Conservation (phyloP, 2,888 invertebrate genomes). For the Megamerina dolium region DNA sequence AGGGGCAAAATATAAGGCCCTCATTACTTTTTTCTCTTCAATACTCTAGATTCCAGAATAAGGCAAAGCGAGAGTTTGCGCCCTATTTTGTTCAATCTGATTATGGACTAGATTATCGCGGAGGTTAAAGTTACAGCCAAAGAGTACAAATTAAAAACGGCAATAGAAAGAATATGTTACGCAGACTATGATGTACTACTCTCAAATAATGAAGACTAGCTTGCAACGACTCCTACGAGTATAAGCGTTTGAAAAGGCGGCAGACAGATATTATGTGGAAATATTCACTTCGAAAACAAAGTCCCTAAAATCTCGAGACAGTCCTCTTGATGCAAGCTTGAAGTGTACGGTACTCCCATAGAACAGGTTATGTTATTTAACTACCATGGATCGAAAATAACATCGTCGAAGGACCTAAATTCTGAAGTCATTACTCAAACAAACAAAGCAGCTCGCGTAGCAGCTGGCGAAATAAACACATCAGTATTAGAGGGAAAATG, state of each 20-base stretch:
- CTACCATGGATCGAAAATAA: not conserved
- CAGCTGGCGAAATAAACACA: not conserved
- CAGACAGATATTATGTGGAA: not conserved
- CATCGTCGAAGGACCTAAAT: not conserved
- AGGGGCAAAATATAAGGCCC: no score
- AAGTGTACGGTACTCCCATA: not conserved
- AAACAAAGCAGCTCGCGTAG: not conserved
- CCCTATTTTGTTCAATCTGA: constrained; percentile 1
- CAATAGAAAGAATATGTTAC: not conserved
- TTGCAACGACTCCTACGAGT: not conserved
- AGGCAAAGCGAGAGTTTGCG: not conserved
- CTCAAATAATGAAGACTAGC: not conserved
- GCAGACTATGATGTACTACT: not conserved
- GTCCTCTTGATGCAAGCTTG: not conserved
- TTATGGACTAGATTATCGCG: not conserved
- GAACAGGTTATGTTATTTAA: not conserved
- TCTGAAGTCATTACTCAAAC: not conserved
- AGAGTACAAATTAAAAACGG: not conserved
- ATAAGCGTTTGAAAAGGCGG: not conserved
- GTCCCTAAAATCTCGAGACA: not conserved
- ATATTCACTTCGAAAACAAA: not conserved
- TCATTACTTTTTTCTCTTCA: constrained; percentile 2
- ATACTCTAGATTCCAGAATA: not conserved
- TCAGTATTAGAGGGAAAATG: not conserved
- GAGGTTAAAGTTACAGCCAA: not conserved